Percentiles rank a stretch among this genome's conserved stretches.
Evolutionary conservation across 2,113 vertebrate species (phyloP).

Genomic region (Nicator chloris): DNA sequence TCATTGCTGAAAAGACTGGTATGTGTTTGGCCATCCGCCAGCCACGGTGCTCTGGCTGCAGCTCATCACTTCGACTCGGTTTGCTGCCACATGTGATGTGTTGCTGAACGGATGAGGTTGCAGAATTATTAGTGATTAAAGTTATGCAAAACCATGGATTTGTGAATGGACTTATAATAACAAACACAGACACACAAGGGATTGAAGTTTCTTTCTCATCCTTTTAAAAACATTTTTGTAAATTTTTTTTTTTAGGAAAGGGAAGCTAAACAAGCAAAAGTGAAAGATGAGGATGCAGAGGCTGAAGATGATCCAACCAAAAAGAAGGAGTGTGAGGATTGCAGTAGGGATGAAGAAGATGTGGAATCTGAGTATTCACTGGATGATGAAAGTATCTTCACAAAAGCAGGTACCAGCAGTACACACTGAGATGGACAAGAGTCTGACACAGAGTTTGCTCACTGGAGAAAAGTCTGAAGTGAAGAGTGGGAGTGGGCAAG

Average conservation of each 20-base stretch:
- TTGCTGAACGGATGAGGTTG: background rate
- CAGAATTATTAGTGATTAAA: background rate
- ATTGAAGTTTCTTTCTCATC: background rate
- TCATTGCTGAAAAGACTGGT: background rate
- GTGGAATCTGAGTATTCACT: constrained; percentile 80
- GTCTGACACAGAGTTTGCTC: background rate
- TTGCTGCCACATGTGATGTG: background rate
- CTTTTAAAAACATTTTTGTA: background rate
- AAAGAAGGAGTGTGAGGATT: constrained; percentile 40
- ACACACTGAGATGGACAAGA: background rate
- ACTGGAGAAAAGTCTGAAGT: background rate
- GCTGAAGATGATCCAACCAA: background rate
- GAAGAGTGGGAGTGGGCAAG: background rate
- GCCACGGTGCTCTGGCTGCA: background rate
- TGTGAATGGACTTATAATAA: background rate
- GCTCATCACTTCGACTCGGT: background rate
- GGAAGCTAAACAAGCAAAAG: constrained; percentile 43
- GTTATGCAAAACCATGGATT: background rate
- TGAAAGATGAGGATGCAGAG: background rate
- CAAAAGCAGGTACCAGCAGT: constrained; percentile 81
- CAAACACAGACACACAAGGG: background rate
- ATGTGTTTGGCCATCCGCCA: background rate
- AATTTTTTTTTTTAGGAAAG: constrained; percentile 68
- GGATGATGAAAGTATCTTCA: constrained; percentile 84
- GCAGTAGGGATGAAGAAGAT: constrained; percentile 35